Evolutionary conservation across 2,113 vertebrate species (phyloP).

Genomic region (Crotophaga sulcirostris): DNA sequence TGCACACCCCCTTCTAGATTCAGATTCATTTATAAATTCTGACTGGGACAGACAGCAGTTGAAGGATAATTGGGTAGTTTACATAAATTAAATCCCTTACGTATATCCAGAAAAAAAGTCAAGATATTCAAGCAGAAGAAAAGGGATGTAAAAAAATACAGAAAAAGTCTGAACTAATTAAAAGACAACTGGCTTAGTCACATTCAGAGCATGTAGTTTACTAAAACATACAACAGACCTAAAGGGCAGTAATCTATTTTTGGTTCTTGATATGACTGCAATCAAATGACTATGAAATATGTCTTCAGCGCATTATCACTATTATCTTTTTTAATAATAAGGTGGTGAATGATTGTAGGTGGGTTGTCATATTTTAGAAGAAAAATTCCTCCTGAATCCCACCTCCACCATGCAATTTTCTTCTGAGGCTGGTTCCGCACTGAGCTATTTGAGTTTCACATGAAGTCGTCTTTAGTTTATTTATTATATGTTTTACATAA

Average conservation of each 20-base stretch:
- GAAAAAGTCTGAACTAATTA: neutral
- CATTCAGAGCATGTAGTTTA: neutral
- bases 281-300: neutral
- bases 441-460: neutral
- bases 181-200: neutral
- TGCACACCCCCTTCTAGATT: neutral
- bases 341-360: constrained; percentile 59
- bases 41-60: neutral
- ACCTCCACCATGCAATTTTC: constrained; percentile 56
- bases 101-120: neutral
- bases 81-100: constrained; percentile 23
- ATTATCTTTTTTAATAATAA: constrained; percentile 63
- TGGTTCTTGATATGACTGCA: constrained; percentile 25
- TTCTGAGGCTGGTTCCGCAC: neutral
- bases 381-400: constrained; percentile 43
- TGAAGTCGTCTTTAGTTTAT: neutral
- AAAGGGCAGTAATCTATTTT: constrained; percentile 47
- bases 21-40: constrained; percentile 41
- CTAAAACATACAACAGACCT: neutral
- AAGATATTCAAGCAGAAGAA: neutral
- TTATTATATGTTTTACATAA: neutral
- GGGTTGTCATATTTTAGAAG: constrained; percentile 36
- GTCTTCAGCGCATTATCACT: neutral
- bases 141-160: neutral
- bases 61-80: constrained; percentile 24